Percentiles rank a stretch among this genome's conserved stretches.
These are phyloP conservation scores for Okamejei kenojei DNA, from an alignment of 2,797 vertebrate species.

Conservation along the genomic window DNA sequence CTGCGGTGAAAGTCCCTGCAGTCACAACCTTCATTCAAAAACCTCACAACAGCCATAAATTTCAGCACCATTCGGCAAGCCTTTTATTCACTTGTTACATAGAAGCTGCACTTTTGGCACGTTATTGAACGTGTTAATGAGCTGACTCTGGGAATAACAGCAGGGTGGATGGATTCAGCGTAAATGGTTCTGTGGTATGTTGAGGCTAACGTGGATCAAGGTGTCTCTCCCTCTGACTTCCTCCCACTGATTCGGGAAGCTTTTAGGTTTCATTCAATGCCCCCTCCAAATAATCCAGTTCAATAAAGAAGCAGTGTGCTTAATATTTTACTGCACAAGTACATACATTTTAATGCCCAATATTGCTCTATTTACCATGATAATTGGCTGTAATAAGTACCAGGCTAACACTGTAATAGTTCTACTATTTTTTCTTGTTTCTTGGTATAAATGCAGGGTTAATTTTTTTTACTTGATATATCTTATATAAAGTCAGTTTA, in stretches of 20 bases:
- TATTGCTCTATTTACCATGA: background rate
- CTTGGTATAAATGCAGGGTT: background rate
- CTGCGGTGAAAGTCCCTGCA: background rate
- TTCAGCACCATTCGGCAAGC: background rate
- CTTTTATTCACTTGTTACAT: background rate
- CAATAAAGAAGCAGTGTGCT: background rate
- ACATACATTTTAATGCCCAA: background rate
- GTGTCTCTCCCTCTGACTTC: background rate
- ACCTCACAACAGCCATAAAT: background rate
- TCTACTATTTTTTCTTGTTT: background rate
- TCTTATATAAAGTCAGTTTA: too few species aligned
- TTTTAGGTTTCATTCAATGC: background rate
- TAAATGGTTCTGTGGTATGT: background rate
- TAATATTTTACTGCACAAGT: background rate
- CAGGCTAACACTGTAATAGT: background rate
- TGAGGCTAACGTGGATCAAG: background rate
- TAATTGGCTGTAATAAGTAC: background rate
- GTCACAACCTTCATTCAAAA: background rate
- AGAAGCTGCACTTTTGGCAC: background rate
- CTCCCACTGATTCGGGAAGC: background rate
- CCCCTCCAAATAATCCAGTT: background rate
- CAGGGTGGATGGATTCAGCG: background rate
- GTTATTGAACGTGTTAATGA: background rate
- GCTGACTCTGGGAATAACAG: background rate
- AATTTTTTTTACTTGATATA: background rate